Conservation (phyloP, 1,140 invertebrate genomes). For the Drosophila pallidifrons region DNA sequence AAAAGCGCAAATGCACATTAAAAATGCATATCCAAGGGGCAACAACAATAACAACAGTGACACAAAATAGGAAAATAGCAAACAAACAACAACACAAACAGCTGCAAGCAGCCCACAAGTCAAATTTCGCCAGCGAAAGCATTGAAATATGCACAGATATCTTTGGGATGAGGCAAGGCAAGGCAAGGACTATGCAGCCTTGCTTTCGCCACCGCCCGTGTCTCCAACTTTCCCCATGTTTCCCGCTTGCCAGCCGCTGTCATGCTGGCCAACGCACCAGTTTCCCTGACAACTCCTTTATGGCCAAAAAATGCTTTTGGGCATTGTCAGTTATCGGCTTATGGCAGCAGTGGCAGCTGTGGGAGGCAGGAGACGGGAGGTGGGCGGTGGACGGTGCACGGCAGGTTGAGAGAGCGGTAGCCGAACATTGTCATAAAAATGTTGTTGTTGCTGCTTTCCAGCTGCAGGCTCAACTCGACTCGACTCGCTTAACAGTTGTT, state of each 20-base stretch:
- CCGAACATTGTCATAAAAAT: conserved; percentile 77
- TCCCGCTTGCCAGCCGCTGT: conserved; percentile 30
- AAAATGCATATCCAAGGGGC: conserved; percentile 79
- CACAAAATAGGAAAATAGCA: background rate
- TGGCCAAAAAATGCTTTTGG: conserved; percentile 69
- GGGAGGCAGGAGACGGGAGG: conserved; percentile 9
- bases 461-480: conserved; percentile 12
- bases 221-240: too few species aligned
- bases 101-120: conserved; percentile 50
- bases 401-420: background rate
- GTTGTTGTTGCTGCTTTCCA: conserved; percentile 58
- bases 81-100: conserved; percentile 20
- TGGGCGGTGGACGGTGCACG: too few species aligned
- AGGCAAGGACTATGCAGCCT: background rate
- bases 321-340: conserved; percentile 82
- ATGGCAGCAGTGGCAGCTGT: conserved; percentile 38
- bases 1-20: conserved; percentile 82
- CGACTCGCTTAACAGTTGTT: conserved; percentile 44
- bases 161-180: conserved; percentile 36
- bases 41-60: background rate
- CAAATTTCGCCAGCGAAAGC: conserved; percentile 77
- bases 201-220: background rate
- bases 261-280: conserved; percentile 70
- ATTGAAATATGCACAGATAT: conserved; percentile 82
- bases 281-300: conserved; percentile 78